Evolutionary conservation across 2,113 vertebrate species (phyloP).

Genomic region (Fulica atra): DNA sequence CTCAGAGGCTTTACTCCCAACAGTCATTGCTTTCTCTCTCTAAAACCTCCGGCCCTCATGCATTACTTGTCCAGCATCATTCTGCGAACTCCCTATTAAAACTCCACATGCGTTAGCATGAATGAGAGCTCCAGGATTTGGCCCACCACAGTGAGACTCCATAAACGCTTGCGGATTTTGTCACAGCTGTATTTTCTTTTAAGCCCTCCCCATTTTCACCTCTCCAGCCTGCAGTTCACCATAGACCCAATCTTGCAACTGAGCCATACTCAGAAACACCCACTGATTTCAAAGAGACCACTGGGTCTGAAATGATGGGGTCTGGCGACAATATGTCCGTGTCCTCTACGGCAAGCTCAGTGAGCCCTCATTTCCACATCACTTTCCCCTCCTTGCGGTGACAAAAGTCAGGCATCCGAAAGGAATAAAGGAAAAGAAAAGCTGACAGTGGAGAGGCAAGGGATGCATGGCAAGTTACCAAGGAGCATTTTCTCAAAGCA

Average conservation of each 20-base stretch:
- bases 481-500: constrained; percentile 33
- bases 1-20: not conserved
- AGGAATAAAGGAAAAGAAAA: constrained; percentile 42
- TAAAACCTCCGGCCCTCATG: not conserved
- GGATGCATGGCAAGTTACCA: constrained; percentile 2
- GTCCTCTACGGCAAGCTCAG: not conserved
- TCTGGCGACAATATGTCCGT: constrained; percentile 25
- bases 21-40: not conserved
- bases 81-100: not conserved
- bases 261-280: constrained; percentile 14
- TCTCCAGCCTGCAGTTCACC: not conserved
- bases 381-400: constrained; percentile 30
- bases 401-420: constrained; percentile 37
- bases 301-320: constrained; percentile 5
- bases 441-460: not conserved
- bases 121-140: not conserved
- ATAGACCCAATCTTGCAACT: not conserved
- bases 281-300: constrained; percentile 43
- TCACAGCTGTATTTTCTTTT: constrained; percentile 36
- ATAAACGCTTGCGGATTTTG: constrained; percentile 21
- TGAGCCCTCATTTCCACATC: constrained; percentile 31
- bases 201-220: constrained; percentile 35
- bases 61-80: not conserved
- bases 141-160: not conserved
- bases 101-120: not conserved